These are phyloP conservation scores for Cosmia trapezina DNA, from an alignment of 2,888 invertebrate genomes.

Conservation along the genomic window DNA sequence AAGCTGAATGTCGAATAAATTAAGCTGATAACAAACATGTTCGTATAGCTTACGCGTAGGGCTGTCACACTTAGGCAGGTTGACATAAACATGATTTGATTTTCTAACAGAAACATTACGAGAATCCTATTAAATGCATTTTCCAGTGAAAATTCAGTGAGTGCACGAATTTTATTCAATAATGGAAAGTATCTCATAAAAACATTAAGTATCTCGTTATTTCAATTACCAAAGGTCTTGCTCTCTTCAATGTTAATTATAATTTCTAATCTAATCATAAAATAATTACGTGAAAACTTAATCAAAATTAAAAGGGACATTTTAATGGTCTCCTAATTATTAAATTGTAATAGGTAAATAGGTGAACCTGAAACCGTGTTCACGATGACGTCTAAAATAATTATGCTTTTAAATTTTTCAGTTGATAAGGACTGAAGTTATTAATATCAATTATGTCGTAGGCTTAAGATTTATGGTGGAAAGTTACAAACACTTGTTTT, in stretches of 20 bases:
- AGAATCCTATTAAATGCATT: too few relatives aligned
- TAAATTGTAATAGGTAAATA: not conserved
- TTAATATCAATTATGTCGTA: not conserved
- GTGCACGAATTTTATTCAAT: not conserved
- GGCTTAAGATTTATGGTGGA: not conserved
- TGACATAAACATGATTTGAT: not conserved
- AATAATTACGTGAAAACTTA: not conserved
- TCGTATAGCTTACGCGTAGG: not conserved
- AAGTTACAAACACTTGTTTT: not conserved
- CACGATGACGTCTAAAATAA: not conserved
- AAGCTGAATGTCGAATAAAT: not conserved
- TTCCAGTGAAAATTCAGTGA: not conserved
- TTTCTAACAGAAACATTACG: not conserved
- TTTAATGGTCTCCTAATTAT: not conserved
- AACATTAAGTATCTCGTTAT: not conserved
- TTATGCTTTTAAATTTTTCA: not conserved
- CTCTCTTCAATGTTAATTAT: not conserved
- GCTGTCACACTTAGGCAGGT: not conserved
- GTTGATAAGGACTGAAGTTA: not conserved
- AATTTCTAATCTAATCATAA: not conserved
- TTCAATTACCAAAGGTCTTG: not conserved
- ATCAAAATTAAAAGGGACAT: not conserved
- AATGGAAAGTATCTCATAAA: not conserved
- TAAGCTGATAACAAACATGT: constrained; percentile 14
- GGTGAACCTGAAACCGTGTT: not conserved